A percentile compares a stretch with the other conserved stretches of the same genome.
Evolutionary conservation across 2,797 vertebrate species (phyloP).

Genomic region (Heterohyrax brucei): DNA sequence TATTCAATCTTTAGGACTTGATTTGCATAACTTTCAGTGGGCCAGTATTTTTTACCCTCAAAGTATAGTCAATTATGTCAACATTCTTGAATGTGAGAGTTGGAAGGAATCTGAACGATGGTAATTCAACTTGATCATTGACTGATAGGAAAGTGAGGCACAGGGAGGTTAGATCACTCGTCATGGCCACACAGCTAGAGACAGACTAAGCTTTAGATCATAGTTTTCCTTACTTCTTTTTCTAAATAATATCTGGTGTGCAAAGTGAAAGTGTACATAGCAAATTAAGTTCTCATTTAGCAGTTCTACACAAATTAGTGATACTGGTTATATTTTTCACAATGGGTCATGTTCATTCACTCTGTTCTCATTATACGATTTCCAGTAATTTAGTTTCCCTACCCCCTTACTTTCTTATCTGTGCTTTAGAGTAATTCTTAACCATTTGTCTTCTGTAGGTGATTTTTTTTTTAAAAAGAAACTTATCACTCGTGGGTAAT

Average conservation of each 20-base stretch:
- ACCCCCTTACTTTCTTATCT: not conserved
- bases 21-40: not conserved
- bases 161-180: not conserved
- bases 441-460: not conserved
- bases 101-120: not conserved
- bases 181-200: not conserved
- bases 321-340: not conserved
- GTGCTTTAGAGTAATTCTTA: not conserved
- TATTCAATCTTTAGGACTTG: conserved; percentile 2
- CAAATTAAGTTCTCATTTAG: not conserved
- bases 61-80: not conserved
- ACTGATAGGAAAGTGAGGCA: not conserved
- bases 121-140: not conserved
- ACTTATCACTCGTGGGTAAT: not conserved
- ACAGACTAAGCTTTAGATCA: not conserved
- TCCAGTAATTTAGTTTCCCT: not conserved
- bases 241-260: not conserved
- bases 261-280: not conserved
- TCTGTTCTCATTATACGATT: not conserved
- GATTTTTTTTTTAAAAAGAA: not conserved
- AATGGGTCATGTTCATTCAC: not conserved
- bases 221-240: not conserved
- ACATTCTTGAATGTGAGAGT: not conserved
- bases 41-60: not conserved
- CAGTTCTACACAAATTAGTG: not conserved